phyloP scores from a whole-genome alignment of 2,113 vertebrate genomes.

The Cettia cetti region DNA sequence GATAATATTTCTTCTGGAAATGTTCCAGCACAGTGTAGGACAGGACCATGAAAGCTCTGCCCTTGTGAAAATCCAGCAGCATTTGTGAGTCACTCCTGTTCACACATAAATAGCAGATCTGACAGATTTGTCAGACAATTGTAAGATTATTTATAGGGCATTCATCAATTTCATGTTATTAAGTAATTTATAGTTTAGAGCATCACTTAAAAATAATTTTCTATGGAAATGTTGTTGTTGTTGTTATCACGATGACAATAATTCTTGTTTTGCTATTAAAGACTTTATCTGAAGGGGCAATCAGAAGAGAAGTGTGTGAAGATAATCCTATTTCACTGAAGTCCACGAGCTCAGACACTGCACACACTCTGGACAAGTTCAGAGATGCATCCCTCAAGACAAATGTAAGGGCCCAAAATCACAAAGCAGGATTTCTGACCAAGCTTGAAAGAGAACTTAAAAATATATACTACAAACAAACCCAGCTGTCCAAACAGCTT shows the following conservation, averaged over 20 bases:
- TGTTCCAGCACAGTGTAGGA: neutral
- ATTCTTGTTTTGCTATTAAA: neutral
- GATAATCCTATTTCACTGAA: neutral
- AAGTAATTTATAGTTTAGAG: neutral
- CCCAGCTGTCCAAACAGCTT: neutral
- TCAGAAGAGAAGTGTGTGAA: neutral
- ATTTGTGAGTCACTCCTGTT: neutral
- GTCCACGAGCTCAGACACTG: neutral
- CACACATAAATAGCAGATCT: neutral
- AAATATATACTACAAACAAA: neutral
- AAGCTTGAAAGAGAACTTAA: neutral
- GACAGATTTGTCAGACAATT: neutral
- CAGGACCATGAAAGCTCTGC: neutral
- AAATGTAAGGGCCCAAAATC: neutral
- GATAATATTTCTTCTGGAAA: neutral
- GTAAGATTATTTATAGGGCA: neutral
- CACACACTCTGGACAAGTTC: neutral
- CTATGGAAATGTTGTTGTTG: neutral
- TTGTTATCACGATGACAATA: neutral
- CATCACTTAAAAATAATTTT: neutral
- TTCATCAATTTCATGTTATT: neutral
- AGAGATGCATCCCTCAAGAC: neutral
- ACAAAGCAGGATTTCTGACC: neutral
- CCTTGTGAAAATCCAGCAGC: neutral
- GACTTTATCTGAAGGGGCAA: neutral